Percentiles rank a stretch among this genome's conserved stretches.
phyloP scores from a whole-genome alignment of 2,888 invertebrate species.

The Dasysyrphus tricinctus region DNA sequence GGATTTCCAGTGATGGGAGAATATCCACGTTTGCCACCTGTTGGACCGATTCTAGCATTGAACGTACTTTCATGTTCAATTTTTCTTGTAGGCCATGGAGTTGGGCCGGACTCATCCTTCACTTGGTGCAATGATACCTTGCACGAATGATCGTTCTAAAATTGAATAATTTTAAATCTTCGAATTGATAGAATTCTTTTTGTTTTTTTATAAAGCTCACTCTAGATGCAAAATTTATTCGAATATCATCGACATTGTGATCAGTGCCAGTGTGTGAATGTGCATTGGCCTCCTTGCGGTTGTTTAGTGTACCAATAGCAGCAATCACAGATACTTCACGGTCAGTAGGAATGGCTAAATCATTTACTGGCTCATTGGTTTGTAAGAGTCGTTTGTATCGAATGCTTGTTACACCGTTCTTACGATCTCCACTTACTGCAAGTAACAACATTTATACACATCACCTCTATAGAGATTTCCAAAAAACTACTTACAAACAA shows the following conservation, averaged over 20 bases:
- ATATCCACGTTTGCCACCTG: conserved; percentile 92
- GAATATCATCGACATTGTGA: conserved; percentile 86
- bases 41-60: conserved; percentile 92
- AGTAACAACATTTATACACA: neutral
- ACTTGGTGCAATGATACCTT: conserved; percentile 87
- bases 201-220: conserved; percentile 79
- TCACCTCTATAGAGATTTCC: fast-evolving
- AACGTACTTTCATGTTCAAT: conserved; percentile 87
- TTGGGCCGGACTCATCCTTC: conserved; percentile 86
- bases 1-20: conserved; percentile 91
- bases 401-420: conserved; percentile 91
- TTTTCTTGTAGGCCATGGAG: conserved; percentile 89
- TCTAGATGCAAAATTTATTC: conserved; percentile 90
- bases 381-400: conserved; percentile 91
- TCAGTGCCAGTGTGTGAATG: conserved; percentile 85
- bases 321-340: conserved; percentile 92
- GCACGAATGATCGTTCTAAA: conserved; percentile 89
- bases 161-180: conserved; percentile 12
- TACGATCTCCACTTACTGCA: conserved; percentile 89
- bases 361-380: conserved; percentile 89
- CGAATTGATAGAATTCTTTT: neutral
- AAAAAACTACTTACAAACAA: conserved; percentile 84
- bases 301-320: conserved; percentile 93
- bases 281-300: conserved; percentile 91
- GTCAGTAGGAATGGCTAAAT: conserved; percentile 88